Evolutionary conservation across 2,797 vertebrate genomes (phyloP).

Genomic region (Alfaro cultratus): DNA sequence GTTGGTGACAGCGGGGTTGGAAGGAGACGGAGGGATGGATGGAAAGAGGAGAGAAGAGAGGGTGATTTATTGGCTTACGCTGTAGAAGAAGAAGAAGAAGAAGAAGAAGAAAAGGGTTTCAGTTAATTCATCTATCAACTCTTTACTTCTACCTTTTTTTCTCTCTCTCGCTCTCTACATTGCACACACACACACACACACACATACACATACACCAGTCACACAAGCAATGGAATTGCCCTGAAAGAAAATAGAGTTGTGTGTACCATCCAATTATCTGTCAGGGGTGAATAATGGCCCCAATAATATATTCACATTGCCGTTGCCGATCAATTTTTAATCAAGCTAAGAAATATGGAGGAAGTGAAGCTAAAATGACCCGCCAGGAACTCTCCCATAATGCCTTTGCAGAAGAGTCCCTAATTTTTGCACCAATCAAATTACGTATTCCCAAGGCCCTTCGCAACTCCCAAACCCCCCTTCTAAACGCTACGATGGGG

Average conservation of each 20-base stretch:
- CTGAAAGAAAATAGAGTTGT: slow-evolving; percentile 98
- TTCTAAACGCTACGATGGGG: slow-evolving; percentile 76
- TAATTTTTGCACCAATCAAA: slow-evolving; percentile 99
- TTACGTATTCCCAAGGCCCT: slow-evolving; percentile 89
- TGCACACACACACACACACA: slow-evolving; percentile 27
- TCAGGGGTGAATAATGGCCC: slow-evolving; percentile 98
- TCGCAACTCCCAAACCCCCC: slow-evolving; percentile 7
- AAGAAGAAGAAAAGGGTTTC: slow-evolving; percentile 41
- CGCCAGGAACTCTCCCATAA: slow-evolving; percentile 94
- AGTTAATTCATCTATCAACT: slow-evolving; percentile 60
- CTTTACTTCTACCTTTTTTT: slow-evolving; percentile 35
- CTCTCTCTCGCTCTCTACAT: slow-evolving; percentile 17
- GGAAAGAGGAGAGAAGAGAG: slow-evolving; percentile 42
- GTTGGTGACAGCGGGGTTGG: slow-evolving; percentile 48
- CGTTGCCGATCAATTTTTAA: slow-evolving; percentile 99
- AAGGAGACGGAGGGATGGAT: slow-evolving; percentile 52
- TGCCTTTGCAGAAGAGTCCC: slow-evolving; percentile 91
- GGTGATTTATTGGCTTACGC: slow-evolving; percentile 63
- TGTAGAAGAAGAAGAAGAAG: slow-evolving; percentile 27
- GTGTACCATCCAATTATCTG: slow-evolving; percentile 98
- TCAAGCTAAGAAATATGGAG: slow-evolving; percentile 99
- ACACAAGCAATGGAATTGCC: slow-evolving; percentile 87
- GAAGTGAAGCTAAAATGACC: slow-evolving; percentile 99
- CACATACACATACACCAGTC: slow-evolving; percentile 33
- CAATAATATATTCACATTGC: slow-evolving; percentile 99